A percentile compares a stretch with the other conserved stretches of the same genome.
phyloP scores from a whole-genome alignment of 2,797 vertebrate species.

The Sarcophilus harrisii region DNA sequence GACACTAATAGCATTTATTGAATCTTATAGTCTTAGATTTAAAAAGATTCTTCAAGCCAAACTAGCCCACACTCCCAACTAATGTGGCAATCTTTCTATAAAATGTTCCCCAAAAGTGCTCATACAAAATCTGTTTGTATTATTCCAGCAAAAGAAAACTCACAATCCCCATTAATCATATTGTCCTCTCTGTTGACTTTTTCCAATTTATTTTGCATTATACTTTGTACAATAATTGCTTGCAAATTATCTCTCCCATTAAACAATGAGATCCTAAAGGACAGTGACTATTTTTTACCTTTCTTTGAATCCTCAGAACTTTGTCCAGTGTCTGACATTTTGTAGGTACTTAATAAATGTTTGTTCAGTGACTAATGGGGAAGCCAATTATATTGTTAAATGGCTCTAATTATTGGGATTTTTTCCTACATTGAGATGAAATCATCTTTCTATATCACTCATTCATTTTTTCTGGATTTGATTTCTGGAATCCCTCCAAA shows the following conservation, averaged over 20 bases:
- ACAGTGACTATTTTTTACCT: not conserved
- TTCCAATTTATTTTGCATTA: not conserved
- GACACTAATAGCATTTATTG: not conserved
- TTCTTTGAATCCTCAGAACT: not conserved
- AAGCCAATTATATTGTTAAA: not conserved
- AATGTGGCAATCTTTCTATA: not conserved
- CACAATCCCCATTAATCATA: not conserved
- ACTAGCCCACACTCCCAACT: not conserved
- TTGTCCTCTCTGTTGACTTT: not conserved
- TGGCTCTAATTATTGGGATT: not conserved
- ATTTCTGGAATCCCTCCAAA: not conserved
- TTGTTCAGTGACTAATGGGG: not conserved
- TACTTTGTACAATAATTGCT: not conserved
- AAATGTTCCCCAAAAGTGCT: not conserved
- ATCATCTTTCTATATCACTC: not conserved
- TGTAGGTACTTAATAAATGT: not conserved
- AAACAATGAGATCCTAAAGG: not conserved
- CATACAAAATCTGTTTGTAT: not conserved
- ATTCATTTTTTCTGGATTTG: not conserved
- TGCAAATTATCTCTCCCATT: not conserved
- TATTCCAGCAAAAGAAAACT: not conserved
- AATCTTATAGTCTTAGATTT: not conserved
- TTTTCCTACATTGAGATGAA: not conserved
- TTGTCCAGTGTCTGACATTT: not conserved
- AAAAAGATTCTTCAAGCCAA: not conserved